Conservation (phyloP, 92 coral and sea anemone species). For the Pocillopora grandis region DNA sequence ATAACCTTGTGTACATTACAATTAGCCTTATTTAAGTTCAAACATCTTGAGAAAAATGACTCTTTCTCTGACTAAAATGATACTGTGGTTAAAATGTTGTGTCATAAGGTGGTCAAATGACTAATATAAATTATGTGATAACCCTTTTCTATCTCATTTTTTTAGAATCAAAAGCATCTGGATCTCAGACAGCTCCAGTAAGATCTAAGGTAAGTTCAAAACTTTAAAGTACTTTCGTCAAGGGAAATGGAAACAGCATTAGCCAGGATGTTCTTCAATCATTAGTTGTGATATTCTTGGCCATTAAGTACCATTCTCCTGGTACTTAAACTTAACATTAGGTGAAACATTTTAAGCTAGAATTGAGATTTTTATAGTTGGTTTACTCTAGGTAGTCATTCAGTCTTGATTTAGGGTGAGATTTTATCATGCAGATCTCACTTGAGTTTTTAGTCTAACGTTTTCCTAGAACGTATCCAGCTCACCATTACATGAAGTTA, state of each 20-base stretch:
- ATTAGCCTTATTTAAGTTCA: too few relatives aligned
- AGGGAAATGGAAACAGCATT: background rate
- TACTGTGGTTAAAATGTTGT: background rate
- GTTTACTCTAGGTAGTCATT: too few relatives aligned
- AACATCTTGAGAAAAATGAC: too few relatives aligned
- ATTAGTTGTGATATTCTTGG: too few relatives aligned
- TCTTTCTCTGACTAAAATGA: background rate
- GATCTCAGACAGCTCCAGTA: slow-evolving; percentile 75
- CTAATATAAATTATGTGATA: background rate
- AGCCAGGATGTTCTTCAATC: too few relatives aligned
- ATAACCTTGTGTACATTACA: too few relatives aligned
- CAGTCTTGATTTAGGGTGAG: too few relatives aligned
- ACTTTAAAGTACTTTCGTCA: background rate
- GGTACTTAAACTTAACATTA: too few relatives aligned
- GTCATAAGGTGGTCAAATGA: background rate
- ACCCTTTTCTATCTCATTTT: background rate
- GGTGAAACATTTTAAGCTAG: too few relatives aligned
- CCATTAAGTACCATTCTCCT: too few relatives aligned
- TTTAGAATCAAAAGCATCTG: slow-evolving; percentile 47
- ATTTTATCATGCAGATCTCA: background rate
- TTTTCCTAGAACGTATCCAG: slow-evolving; percentile 25
- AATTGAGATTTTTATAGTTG: too few relatives aligned
- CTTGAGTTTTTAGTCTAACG: background rate
- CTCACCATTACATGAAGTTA: slow-evolving; percentile 34
- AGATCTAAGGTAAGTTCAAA: slow-evolving; percentile 34